A percentile compares a stretch with the other conserved stretches of the same genome.
Evolutionary conservation across 2,888 invertebrate genomes (phyloP).

Genomic region (Metallyticus violacea): DNA sequence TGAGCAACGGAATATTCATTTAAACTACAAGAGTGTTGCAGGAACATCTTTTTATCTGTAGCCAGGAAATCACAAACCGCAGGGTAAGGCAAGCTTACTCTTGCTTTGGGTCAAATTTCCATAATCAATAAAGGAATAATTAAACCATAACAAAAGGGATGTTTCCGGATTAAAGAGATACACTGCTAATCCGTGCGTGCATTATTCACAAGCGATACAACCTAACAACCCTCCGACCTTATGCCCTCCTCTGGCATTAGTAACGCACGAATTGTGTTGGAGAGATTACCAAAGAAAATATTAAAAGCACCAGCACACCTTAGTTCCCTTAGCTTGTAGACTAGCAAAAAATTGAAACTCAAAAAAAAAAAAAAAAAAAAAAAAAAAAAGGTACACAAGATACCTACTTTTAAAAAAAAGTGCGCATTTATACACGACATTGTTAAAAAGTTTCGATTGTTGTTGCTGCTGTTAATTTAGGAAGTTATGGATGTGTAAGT

Average conservation of each 20-base stretch:
- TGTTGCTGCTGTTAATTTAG: too few species aligned
- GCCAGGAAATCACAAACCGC: not conserved
- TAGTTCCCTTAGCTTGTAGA: too few species aligned
- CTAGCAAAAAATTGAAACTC: too few species aligned
- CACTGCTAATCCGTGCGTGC: not conserved
- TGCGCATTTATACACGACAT: too few species aligned
- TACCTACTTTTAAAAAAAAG: too few species aligned
- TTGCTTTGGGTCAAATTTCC: not conserved
- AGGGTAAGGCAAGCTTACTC: not conserved
- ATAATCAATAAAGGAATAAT: not conserved
- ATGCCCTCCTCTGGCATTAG: not conserved
- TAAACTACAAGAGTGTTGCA: not conserved
- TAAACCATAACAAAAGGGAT: not conserved
- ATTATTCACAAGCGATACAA: not conserved
- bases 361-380: too few species aligned
- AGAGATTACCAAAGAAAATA: not conserved
- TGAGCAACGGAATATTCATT: not conserved
- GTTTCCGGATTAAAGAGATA: not conserved
- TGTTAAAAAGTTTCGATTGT: too few species aligned
- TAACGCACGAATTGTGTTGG: not conserved
- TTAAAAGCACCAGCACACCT: too few species aligned
- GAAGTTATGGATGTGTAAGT: too few species aligned
- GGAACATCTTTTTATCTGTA: not conserved
- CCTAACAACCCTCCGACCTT: not conserved
- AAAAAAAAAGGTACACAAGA: too few species aligned